phyloP scores from a whole-genome alignment of 2,797 vertebrate genomes.

The Psittacula echo region DNA sequence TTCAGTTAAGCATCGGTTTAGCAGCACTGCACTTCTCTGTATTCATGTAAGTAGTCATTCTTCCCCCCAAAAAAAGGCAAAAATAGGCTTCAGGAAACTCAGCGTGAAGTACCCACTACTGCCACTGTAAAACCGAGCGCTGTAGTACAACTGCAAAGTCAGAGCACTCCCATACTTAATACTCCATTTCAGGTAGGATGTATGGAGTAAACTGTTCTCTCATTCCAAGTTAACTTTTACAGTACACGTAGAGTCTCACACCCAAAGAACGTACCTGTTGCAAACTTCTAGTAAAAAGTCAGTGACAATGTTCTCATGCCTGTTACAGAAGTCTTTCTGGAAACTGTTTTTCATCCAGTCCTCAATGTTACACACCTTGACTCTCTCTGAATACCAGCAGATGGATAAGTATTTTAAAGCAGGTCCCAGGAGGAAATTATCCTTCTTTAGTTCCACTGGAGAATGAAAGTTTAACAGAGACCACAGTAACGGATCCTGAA shows the following conservation, averaged over 20 bases:
- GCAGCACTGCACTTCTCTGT: not conserved
- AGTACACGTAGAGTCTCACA: not conserved
- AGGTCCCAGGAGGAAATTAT: slow-evolving; percentile 89
- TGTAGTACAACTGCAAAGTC: not conserved
- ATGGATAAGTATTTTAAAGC: slow-evolving; percentile 86
- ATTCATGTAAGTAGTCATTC: not conserved
- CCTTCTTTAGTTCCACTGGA: slow-evolving; percentile 83
- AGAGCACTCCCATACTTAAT: not conserved
- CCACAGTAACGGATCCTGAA: slow-evolving; percentile 90
- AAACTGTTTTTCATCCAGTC: slow-evolving; percentile 91
- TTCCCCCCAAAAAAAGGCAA: not conserved
- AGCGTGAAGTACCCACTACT: not conserved
- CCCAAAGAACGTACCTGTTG: slow-evolving; percentile 74
- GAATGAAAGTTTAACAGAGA: slow-evolving; percentile 85
- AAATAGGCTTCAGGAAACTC: not conserved
- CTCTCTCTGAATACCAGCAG: slow-evolving; percentile 92
- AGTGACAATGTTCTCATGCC: slow-evolving; percentile 85
- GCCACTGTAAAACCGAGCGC: not conserved
- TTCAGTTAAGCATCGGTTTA: not conserved
- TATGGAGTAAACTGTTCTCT: not conserved
- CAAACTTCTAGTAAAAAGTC: slow-evolving; percentile 87
- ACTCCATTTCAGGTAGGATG: not conserved
- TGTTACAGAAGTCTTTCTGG: slow-evolving; percentile 91
- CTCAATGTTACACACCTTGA: slow-evolving; percentile 94
- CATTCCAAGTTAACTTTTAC: not conserved